Base-by-base conservation (phyloP, 2,797 vertebrate genomes). In the Chanos chanos region DNA sequence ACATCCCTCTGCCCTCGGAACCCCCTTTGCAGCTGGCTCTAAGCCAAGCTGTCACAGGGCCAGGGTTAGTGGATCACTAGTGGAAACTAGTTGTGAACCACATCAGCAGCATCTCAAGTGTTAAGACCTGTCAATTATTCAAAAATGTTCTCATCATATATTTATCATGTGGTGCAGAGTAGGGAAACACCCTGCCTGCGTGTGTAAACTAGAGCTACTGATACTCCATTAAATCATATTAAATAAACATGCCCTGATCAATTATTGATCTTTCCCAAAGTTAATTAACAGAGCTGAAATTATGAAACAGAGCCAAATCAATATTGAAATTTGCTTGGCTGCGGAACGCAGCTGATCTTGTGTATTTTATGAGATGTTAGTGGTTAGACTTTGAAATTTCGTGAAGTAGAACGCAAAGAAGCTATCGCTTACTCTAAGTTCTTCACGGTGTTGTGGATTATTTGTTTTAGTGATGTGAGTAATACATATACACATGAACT, bases 101-200 rank as follows among this genome's bases (percentile, higher is more conserved):
- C 43, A 39, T 52, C 59, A 10, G 37, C 10, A 13, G 21, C 27
- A 31, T 39, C 50, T 30, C 41, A 36, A 54, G n/a, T 40, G 44
- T 56, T 60, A 33, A 43, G 36, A 65, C 57, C 52, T 28, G 69
- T 77, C 68, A 75, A 71, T 77, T 68, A 75, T 75, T 73, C 45
- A 75, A 18, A 58, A 33, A 60, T 56, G 64, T 61, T 64, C 55
- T 71, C 68, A 72, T 75, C 28, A 69, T 56, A 64, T 69, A 68
- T 75, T 73, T 60, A 73, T 69, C 30, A 51, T 66, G 47, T 66
- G 44, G 24, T 34, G 16, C 43, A 71, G 57, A 71, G 51, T 52
- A 18, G 68, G 77, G 77, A 77, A 77, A 64, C 68, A 43, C 59
- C 67, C 53, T 65, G 64, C 43, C 51, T 58, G 30, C 62, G 25